phyloP scores from a whole-genome alignment of 2,797 vertebrate genomes.

The Coreius guichenoti region DNA sequence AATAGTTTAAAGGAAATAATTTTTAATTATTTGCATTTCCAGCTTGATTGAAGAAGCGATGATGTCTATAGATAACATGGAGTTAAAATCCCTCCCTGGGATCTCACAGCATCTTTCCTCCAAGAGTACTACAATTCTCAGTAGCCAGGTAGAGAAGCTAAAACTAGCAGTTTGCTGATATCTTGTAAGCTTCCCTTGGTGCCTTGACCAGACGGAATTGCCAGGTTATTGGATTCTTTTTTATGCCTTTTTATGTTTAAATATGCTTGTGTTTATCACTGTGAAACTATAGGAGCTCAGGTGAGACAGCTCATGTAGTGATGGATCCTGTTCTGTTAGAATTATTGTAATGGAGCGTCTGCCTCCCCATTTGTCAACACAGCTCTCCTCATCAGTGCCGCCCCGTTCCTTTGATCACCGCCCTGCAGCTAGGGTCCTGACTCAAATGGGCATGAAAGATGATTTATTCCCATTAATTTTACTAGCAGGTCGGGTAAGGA shows the following conservation, averaged over 20 bases:
- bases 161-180: slow-evolving; percentile 15
- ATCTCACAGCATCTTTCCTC: not conserved
- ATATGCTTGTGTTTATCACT: not conserved
- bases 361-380: not conserved
- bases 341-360: not conserved
- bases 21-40: not conserved
- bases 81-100: not conserved
- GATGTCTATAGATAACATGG: not conserved
- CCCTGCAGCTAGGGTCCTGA: not conserved
- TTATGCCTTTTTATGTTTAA: not conserved
- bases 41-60: not conserved
- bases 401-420: not conserved
- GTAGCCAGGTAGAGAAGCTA: not conserved
- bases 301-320: not conserved
- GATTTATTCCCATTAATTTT: not conserved
- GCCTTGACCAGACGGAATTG: not conserved
- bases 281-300: not conserved
- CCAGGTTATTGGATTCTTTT: slow-evolving; percentile 2
- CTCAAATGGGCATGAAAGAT: not conserved
- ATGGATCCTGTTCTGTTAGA: not conserved
- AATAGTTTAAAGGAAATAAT: not conserved
- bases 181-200: not conserved
- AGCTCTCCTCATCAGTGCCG: not conserved
- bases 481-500: not conserved
- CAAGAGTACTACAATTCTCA: not conserved